A percentile compares a stretch with the other conserved stretches of the same genome.
Evolutionary conservation across 92 coral and sea anemone species (phyloP).

Genomic region (Zoanthus sociatus): DNA sequence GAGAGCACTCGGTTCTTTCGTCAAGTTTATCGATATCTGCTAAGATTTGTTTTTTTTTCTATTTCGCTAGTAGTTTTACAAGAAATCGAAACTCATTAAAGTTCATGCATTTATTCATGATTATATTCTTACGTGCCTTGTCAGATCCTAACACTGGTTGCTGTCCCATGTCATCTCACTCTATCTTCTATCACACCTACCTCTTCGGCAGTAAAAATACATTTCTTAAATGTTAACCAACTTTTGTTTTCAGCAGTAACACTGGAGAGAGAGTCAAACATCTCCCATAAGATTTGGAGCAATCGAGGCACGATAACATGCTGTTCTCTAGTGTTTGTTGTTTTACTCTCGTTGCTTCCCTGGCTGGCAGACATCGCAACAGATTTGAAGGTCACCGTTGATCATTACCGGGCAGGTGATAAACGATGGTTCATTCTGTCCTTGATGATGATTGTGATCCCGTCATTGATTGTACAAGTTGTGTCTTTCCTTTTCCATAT

Average conservation of each 20-base stretch:
- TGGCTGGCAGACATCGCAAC: slow-evolving; percentile 16
- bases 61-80: no score
- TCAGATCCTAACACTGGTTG: no score
- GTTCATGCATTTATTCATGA: no score
- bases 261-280: background rate
- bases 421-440: slow-evolving; percentile 7
- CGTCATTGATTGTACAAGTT: slow-evolving; percentile 4
- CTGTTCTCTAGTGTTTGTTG: background rate
- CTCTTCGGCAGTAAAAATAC: no score
- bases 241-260: background rate
- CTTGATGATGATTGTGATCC: slow-evolving; percentile 8
- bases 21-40: no score
- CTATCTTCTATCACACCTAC: no score
- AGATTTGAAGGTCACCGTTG: slow-evolving; percentile 29
- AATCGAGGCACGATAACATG: slow-evolving; percentile 11
- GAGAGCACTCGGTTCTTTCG: no score
- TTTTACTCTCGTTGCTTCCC: background rate
- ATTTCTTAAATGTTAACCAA: background rate
- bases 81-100: no score
- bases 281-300: slow-evolving; percentile 18
- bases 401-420: slow-evolving; percentile 31
- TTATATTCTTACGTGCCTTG: no score
- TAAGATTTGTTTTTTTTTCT: no score
- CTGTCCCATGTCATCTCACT: no score
- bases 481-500: slow-evolving; percentile 24